Conservation (phyloP, 2,797 vertebrate species). For the Phoebastria nigripes region DNA sequence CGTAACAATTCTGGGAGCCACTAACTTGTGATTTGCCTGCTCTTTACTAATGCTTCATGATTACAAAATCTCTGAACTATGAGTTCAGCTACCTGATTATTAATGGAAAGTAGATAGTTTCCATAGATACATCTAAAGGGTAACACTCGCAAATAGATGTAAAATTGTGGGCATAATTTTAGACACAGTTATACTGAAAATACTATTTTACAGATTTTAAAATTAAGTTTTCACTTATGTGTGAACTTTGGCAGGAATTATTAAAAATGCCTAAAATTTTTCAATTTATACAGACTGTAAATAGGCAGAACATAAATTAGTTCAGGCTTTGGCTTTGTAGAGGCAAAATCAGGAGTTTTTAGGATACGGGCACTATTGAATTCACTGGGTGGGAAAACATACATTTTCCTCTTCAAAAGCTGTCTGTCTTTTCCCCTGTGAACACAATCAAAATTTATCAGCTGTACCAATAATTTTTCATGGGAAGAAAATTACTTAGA, state of each 20-base stretch:
- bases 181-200: neutral
- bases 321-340: neutral
- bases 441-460: neutral
- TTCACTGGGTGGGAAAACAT: neutral
- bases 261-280: neutral
- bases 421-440: neutral
- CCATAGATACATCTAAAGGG: neutral
- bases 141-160: neutral
- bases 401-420: neutral
- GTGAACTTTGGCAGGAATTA: neutral
- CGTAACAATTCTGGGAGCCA: neutral
- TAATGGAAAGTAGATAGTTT: neutral
- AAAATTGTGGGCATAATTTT: neutral
- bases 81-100: neutral
- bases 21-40: neutral
- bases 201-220: neutral
- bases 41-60: neutral
- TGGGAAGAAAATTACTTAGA: neutral
- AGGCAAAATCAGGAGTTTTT: neutral
- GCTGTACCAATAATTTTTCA: neutral
- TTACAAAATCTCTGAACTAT: neutral
- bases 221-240: neutral
- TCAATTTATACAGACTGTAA: neutral
- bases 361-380: neutral
- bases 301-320: neutral